These are phyloP conservation scores for Pocillopora grandis DNA, from an alignment of 92 coral and sea anemone species.

Conservation along the genomic window DNA sequence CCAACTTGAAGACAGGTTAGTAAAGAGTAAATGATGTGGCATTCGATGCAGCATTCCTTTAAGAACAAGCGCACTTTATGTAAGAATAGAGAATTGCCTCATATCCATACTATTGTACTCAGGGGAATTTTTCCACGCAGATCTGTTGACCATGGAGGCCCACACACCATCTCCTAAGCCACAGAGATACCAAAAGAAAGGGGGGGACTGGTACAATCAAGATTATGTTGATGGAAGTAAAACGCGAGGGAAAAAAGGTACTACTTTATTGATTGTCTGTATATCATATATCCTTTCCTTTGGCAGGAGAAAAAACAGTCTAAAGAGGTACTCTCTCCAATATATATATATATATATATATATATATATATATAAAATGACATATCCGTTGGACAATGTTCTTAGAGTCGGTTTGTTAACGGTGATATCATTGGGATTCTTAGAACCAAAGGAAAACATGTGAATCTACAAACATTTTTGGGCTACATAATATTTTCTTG, in stretches of 20 bases:
- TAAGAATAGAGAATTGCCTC: neutral
- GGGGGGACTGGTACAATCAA: constrained; percentile 47
- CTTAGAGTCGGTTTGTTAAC: no score
- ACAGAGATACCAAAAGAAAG: constrained; percentile 29
- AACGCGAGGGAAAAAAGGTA: constrained; percentile 27
- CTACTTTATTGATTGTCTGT: neutral
- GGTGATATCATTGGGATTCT: no score
- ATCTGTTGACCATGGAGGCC: constrained; percentile 32
- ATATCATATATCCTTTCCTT: neutral
- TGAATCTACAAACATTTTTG: neutral
- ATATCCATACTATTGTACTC: neutral
- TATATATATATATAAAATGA: no score
- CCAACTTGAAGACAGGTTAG: no score
- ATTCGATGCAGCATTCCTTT: no score
- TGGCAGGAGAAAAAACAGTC: no score
- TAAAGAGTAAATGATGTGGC: no score
- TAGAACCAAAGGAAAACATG: no score
- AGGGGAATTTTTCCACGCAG: constrained; percentile 5
- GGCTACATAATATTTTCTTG: neutral
- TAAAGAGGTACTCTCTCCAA: neutral
- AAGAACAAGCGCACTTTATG: no score
- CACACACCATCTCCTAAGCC: constrained; percentile 43
- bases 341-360: no score
- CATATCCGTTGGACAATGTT: no score
- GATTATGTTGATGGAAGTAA: constrained; percentile 33